A percentile compares a stretch with the other conserved stretches of the same genome.
Evolutionary conservation across 2,888 invertebrate genomes (phyloP).

Genomic region (Noctua janthina): DNA sequence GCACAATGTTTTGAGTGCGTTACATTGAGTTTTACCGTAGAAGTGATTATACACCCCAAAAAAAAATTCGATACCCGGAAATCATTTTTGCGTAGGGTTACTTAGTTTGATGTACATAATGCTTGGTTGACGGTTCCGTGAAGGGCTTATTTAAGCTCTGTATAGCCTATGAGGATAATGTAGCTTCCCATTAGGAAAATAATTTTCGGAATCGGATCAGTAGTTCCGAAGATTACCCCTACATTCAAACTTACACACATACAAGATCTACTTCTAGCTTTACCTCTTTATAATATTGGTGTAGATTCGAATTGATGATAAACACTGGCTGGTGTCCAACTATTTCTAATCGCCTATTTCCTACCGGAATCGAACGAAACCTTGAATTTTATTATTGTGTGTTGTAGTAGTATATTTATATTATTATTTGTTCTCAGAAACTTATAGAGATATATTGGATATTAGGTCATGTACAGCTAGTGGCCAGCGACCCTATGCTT

Average conservation of each 20-base stretch:
- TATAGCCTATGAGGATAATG: not conserved
- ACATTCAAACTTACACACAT: not conserved
- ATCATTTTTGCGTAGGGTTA: no score
- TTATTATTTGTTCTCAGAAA: not conserved
- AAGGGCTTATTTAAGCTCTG: no score
- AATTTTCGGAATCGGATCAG: not conserved
- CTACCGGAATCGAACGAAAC: not conserved
- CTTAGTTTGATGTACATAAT: no score
- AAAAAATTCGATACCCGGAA: no score
- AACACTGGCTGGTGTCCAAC: slow-evolving; percentile 10
- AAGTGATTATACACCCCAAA: no score
- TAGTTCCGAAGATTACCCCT: not conserved
- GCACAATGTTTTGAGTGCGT: no score
- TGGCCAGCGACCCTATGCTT: not conserved
- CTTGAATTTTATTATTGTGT: not conserved
- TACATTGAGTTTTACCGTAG: no score
- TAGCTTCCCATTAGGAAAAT: not conserved
- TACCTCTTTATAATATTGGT: not conserved
- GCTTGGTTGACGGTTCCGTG: no score
- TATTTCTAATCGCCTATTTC: not conserved
- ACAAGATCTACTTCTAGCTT: not conserved
- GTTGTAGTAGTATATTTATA: not conserved
- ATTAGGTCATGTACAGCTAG: not conserved
- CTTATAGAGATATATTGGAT: not conserved
- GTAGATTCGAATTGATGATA: not conserved